Percentiles rank a stretch among this genome's conserved stretches.
phyloP scores from a whole-genome alignment of 2,888 invertebrate genomes.

The Drosophila rellima region DNA sequence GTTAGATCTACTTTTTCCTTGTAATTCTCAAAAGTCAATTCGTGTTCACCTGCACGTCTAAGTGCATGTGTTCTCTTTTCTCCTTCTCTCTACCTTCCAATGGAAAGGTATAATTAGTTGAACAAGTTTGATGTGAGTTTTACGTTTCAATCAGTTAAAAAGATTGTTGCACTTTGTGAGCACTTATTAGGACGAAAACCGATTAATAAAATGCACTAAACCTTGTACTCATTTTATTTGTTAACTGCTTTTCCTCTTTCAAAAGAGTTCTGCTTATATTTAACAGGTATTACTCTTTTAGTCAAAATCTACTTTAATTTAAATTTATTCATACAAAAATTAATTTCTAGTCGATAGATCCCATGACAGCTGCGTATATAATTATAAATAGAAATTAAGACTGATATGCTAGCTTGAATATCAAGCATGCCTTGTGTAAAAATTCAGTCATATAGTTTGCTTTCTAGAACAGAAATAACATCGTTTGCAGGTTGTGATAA shows the following conservation, averaged over 20 bases:
- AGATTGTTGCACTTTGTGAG: slow-evolving; percentile 21
- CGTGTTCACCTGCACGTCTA: neutral
- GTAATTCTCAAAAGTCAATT: neutral
- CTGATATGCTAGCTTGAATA: neutral
- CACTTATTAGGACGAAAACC: neutral
- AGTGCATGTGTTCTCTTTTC: neutral
- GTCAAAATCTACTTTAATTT: neutral
- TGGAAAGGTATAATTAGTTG: slow-evolving; percentile 30
- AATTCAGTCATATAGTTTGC: slow-evolving; percentile 28
- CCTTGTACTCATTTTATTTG: neutral
- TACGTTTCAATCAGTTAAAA: slow-evolving; percentile 24
- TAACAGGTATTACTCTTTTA: neutral
- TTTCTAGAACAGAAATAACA: slow-evolving; percentile 28
- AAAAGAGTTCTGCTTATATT: neutral
- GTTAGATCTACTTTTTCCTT: neutral
- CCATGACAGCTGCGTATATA: no score
- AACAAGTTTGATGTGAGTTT: slow-evolving; percentile 26
- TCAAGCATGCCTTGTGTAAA: slow-evolving; percentile 29
- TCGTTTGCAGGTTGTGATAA: slow-evolving; percentile 39
- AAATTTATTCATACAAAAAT: neutral
- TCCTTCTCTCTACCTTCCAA: no score
- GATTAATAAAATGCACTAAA: neutral
- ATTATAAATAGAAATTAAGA: no score
- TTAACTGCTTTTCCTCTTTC: neutral
- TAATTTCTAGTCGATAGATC: no score